Evolutionary conservation across 2,113 vertebrate species (phyloP).

Genomic region (Sclerurus mexicanus): DNA sequence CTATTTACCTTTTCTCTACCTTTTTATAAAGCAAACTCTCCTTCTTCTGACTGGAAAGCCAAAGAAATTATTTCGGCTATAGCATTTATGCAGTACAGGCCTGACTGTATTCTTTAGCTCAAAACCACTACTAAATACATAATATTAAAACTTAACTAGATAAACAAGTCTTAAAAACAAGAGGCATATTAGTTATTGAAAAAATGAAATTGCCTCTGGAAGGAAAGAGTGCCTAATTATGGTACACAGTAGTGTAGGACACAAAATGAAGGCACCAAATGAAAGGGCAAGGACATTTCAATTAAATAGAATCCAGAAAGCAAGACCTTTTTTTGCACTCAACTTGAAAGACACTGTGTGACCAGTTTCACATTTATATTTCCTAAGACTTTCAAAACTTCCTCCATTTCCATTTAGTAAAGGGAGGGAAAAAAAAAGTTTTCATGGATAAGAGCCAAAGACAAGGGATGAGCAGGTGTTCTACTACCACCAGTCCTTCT

Average conservation of each 20-base stretch:
- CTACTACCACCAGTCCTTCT: background rate
- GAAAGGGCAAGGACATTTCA: background rate
- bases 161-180: background rate
- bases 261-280: background rate
- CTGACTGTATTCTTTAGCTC: background rate
- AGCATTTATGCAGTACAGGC: background rate
- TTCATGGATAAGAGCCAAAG: background rate
- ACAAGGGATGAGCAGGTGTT: constrained; percentile 43
- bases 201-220: background rate
- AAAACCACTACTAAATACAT: background rate
- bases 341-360: background rate
- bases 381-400: background rate
- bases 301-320: background rate
- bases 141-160: background rate
- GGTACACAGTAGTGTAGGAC: background rate
- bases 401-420: background rate
- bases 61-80: background rate
- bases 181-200: background rate
- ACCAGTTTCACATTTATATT: background rate
- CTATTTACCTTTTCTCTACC: background rate
- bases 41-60: background rate
- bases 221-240: background rate
- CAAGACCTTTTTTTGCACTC: background rate
- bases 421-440: background rate
- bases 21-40: background rate